Evolutionary conservation across 2,113 vertebrate genomes (phyloP), one percentile per base, ranked within the genome.

Genomic region (Leiothrix lutea): DNA sequence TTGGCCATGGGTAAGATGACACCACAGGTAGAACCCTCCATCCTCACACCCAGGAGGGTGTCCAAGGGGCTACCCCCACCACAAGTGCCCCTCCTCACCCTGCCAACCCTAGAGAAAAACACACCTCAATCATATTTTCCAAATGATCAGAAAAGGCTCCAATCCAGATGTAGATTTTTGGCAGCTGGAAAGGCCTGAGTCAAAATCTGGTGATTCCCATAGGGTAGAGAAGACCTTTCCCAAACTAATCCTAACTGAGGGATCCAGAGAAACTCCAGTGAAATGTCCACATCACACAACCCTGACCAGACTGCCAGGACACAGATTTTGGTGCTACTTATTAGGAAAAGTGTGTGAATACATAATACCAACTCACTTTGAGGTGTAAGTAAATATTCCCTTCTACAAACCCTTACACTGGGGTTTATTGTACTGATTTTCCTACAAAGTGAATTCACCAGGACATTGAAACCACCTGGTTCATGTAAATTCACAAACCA

Each of bases 1-100:
- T 38, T 38, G 50, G 9, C 7, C 21, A 2, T 0, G 4, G 69
- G 8, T 26, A 4, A 40, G n/a, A 4, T 5, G 71, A 31, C 26
- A 36, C 4, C 21, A 12, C 5, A 36, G 20, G 21, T 4, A 29
- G 11, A 54, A 12, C 5, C 2, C 40, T 12, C 15, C 33, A 24
- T 23, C 45, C 15, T 66, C 47, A 6, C 35, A 23, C 24, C 36
- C 38, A 53, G 22, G 31, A 36, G 8, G 28, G 47, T 40, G n/a
- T 10, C 50, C 24, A 8, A 11, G 9, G 71, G 33, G 38, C 13
- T 36, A 14, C 7, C 6, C 23, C 4, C 36, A n/a, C 11, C 29
- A 26, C n/a, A 35, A 1, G 0, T 11, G 5, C 4, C 14, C 5
- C 31, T 71, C 40, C n/a, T n/a, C 3, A 0, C 25, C 44, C 67